phyloP scores from a whole-genome alignment of 2,113 vertebrate species.

The Dasypus novemcinctus region DNA sequence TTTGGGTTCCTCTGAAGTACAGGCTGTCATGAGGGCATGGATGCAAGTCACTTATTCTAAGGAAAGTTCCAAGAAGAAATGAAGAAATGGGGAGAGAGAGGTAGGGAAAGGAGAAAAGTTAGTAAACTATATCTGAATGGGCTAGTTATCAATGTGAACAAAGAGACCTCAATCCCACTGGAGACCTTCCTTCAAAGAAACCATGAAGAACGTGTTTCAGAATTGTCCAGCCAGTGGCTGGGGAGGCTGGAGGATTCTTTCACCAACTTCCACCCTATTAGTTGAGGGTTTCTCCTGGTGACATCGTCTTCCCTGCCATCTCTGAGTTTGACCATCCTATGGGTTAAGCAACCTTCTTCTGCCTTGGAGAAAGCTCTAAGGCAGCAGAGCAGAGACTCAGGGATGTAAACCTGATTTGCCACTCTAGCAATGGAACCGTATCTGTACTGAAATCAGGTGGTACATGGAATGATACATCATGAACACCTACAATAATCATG shows the following conservation, averaged over 20 bases:
- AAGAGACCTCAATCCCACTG: not conserved
- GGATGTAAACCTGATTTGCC: no score
- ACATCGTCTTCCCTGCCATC: not conserved
- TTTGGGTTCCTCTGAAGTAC: not conserved
- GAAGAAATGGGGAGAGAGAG: not conserved
- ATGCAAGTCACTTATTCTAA: not conserved
- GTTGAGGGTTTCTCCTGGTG: not conserved
- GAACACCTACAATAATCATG: not conserved
- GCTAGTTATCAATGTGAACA: not conserved
- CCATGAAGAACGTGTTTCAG: not conserved
- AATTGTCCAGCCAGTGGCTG: not conserved
- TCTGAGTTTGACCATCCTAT: not conserved
- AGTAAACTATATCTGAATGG: not conserved
- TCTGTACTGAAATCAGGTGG: not conserved
- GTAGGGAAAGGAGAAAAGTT: not conserved
- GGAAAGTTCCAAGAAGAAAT: not conserved
- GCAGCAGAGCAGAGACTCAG: not conserved
- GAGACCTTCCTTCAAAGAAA: not conserved
- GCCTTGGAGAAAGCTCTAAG: not conserved
- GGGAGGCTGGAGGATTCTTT: not conserved
- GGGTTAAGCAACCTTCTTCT: not conserved
- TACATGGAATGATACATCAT: not conserved
- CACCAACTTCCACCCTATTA: accelerated
- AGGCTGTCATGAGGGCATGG: not conserved
- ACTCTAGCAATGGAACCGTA: accelerated